Evolutionary conservation across 37 sponge, comb jelly and placozoan genomes (phyloP).

Genomic region (Dysidea cf. avara): DNA sequence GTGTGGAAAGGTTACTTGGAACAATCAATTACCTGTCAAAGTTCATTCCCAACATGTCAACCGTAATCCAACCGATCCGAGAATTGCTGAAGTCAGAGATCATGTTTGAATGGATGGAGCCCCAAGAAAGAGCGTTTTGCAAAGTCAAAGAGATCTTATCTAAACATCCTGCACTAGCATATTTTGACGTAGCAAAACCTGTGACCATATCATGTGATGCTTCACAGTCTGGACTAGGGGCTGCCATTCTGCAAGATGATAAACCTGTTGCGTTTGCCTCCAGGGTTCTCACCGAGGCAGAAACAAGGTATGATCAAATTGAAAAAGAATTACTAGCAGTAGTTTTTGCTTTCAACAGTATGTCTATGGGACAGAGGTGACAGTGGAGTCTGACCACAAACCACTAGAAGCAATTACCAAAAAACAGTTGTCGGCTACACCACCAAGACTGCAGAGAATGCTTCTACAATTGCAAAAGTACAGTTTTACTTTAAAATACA

Average conservation of each 20-base stretch:
- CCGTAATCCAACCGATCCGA: slow-evolving; percentile 2
- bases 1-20: slow-evolving; percentile 4
- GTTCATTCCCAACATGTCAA: slow-evolving; percentile 24
- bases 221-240: slow-evolving; percentile 23
- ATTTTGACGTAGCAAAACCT: slow-evolving; percentile 18
- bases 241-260: slow-evolving; percentile 38
- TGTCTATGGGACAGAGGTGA: slow-evolving; percentile 17
- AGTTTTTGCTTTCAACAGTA: slow-evolving; percentile 42
- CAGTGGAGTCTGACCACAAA: slow-evolving; percentile 29
- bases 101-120: neutral
- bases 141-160: slow-evolving; percentile 8
- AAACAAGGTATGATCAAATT: slow-evolving; percentile 27
- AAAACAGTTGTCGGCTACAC: slow-evolving; percentile 7
- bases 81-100: neutral
- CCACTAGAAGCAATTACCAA: slow-evolving; percentile 10
- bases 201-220: slow-evolving; percentile 47
- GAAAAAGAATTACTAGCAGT: slow-evolving; percentile 41
- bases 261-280: slow-evolving; percentile 29
- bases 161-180: slow-evolving; percentile 28
- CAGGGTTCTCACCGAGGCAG: slow-evolving; percentile 10
- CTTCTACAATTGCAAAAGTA: no score
- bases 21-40: no score
- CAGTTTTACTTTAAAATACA: neutral
- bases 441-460: slow-evolving; percentile 4
- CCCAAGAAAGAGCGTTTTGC: slow-evolving; percentile 6